These are phyloP conservation scores for Mastomys coucha DNA, from an alignment of 2,113 vertebrate genomes.

Conservation along the genomic window DNA sequence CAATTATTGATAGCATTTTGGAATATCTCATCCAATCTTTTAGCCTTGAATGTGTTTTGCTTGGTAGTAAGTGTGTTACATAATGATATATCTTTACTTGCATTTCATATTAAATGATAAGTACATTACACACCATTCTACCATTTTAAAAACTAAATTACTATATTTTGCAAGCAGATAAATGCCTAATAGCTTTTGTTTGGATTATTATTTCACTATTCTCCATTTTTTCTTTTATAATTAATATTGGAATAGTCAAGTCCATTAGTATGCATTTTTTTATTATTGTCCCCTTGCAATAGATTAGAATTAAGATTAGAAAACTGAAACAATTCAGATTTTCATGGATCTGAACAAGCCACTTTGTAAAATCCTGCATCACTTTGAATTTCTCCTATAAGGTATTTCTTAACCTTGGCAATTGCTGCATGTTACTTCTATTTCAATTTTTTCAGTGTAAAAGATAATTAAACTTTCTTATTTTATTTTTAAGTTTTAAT, in stretches of 20 bases:
- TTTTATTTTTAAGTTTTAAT: background rate
- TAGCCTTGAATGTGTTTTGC: background rate
- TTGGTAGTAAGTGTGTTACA: background rate
- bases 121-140: background rate
- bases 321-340: background rate
- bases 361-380: background rate
- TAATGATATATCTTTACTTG: background rate
- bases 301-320: background rate
- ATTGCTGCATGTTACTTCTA: background rate
- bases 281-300: background rate
- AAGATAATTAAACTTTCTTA: background rate
- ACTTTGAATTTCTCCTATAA: background rate
- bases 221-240: background rate
- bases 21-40: background rate
- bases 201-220: slow-evolving; percentile 29
- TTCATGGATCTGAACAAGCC: background rate
- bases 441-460: background rate
- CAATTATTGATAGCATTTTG: background rate
- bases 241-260: background rate
- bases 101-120: background rate
- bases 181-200: background rate
- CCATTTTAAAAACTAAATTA: background rate
- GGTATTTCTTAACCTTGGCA: background rate
- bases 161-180: background rate
- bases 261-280: background rate